phyloP scores from a whole-genome alignment of 2,797 vertebrate genomes.

The Sebastes trivittatus region DNA sequence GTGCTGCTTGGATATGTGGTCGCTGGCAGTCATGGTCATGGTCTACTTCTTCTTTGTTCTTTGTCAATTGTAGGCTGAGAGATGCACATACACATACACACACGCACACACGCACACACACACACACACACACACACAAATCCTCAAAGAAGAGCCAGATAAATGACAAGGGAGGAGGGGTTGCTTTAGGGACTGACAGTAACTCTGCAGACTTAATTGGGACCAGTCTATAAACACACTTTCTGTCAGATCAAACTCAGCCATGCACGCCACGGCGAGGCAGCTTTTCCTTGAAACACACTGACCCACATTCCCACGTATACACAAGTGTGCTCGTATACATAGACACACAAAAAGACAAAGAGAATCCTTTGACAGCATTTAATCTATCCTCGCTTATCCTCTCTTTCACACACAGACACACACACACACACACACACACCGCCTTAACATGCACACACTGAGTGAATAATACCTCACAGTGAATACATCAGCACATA shows the following conservation, averaged over 20 bases:
- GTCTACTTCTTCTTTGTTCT: slow-evolving; percentile 55
- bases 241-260: slow-evolving; percentile 23
- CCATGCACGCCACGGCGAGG: background rate
- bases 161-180: slow-evolving; percentile 18
- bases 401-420: background rate
- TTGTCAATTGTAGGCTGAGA: slow-evolving; percentile 13
- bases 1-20: slow-evolving; percentile 14
- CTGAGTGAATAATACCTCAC: background rate
- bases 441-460: background rate
- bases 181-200: slow-evolving; percentile 31
- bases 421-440: background rate
- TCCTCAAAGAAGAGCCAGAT: slow-evolving; percentile 23
- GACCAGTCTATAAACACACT: slow-evolving; percentile 31
- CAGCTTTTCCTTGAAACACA: slow-evolving; percentile 16
- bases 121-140: slow-evolving; percentile 26
- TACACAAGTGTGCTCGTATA: background rate
- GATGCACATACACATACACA: slow-evolving; percentile 11
- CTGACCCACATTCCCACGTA: slow-evolving; percentile 27
- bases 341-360: slow-evolving; percentile 8
- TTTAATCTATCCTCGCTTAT: background rate
- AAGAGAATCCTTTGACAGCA: background rate
- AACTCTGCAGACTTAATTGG: slow-evolving; percentile 42
- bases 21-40: slow-evolving; percentile 46
- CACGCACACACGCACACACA: slow-evolving; percentile 20
- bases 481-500: background rate